Conservation (phyloP, 2,797 vertebrate genomes). For the Eulemur mongoz region DNA sequence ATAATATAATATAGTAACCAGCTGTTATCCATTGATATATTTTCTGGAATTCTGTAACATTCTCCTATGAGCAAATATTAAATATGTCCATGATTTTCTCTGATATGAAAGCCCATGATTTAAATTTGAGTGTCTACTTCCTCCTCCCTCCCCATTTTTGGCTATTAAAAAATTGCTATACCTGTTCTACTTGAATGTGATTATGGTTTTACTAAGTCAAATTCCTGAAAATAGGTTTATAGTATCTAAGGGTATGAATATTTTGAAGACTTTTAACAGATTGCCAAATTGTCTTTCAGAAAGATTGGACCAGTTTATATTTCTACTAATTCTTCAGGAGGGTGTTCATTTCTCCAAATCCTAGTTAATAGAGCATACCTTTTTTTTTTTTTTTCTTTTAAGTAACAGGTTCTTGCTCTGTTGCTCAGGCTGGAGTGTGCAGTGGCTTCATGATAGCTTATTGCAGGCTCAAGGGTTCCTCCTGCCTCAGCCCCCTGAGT, state of each 20-base stretch:
- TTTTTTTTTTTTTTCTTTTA: background rate
- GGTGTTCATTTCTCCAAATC: background rate
- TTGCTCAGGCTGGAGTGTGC: too few species aligned
- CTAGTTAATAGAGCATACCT: background rate
- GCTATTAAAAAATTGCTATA: background rate
- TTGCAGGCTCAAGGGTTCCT: background rate
- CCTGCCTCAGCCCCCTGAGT: background rate
- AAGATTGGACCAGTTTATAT: background rate
- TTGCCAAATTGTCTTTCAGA: background rate
- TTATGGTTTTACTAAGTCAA: constrained; percentile 26
- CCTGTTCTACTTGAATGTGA: background rate
- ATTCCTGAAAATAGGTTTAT: background rate
- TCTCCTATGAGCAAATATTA: background rate
- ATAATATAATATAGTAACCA: background rate
- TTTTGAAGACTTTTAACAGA: background rate
- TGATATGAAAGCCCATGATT: background rate
- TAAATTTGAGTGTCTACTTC: background rate
- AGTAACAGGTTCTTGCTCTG: too few species aligned
- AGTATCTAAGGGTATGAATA: background rate
- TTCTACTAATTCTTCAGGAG: background rate
- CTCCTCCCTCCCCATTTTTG: background rate
- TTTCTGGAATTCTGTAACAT: background rate
- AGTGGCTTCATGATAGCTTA: background rate
- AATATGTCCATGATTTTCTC: background rate
- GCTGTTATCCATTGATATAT: background rate